These are phyloP conservation scores for Acromyrmex heyeri DNA, from an alignment of 1,140 invertebrate genomes.

Conservation along the genomic window DNA sequence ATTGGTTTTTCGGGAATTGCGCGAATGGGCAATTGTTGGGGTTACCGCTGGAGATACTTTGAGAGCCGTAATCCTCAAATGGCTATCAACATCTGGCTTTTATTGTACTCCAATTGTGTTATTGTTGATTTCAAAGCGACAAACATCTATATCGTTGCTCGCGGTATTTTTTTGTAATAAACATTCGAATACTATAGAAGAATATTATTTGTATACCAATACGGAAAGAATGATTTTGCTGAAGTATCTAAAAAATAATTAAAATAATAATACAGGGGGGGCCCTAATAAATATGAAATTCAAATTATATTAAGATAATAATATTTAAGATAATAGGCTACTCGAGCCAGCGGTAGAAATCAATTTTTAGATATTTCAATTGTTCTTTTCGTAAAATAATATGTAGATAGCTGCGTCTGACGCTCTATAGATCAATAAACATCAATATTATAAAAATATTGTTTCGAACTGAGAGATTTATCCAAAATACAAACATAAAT, in stretches of 20 bases:
- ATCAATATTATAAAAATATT: not conserved
- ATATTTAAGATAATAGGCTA: too few species aligned
- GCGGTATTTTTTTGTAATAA: not conserved
- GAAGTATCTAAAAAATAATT: too few species aligned
- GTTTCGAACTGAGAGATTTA: not conserved
- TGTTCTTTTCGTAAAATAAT: too few species aligned
- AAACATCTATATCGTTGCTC: not conserved
- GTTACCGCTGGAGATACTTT: not conserved
- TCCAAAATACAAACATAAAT: not conserved
- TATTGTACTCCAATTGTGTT: constrained; percentile 5
- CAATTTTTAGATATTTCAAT: not conserved
- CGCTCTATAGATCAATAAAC: too few species aligned
- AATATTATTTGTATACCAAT: too few species aligned
- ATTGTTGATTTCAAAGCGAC: not conserved
- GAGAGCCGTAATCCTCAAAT: not conserved
- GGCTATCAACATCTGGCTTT: constrained; percentile 14
- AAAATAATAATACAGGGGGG: too few species aligned
- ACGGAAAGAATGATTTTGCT: too few species aligned
- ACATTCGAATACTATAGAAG: not conserved
- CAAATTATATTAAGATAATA: too few species aligned
- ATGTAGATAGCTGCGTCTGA: too few species aligned
- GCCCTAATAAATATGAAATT: too few species aligned
- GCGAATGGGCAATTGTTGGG: not conserved
- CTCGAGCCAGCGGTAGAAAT: too few species aligned
- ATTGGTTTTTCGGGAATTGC: constrained; percentile 24